Conservation (phyloP, 1,140 invertebrate genomes). For the Cardiocondyla obscurior region DNA sequence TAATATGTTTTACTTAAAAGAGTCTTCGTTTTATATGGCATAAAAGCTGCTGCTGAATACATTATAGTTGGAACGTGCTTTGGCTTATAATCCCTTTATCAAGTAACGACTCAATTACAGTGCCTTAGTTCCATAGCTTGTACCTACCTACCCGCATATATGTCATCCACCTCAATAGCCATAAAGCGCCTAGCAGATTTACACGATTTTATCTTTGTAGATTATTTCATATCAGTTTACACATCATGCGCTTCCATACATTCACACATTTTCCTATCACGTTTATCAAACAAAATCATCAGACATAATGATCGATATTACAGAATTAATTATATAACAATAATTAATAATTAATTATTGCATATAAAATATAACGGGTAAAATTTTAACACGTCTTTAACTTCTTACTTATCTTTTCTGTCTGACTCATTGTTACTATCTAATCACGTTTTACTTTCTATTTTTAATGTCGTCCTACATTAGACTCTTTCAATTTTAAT, state of each 20-base stretch:
- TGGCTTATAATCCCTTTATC: neutral
- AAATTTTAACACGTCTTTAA: no score
- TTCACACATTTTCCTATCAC: neutral
- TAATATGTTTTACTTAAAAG: neutral
- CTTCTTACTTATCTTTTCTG: no score
- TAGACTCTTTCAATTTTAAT: no score
- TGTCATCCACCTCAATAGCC: neutral
- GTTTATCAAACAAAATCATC: neutral
- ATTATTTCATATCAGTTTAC: neutral
- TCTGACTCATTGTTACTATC: no score
- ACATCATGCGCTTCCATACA: neutral
- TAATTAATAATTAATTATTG: conserved; percentile 1
- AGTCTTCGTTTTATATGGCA: neutral
- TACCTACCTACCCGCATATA: neutral
- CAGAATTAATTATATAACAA: no score
- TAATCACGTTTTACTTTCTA: no score
- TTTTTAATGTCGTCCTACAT: no score
- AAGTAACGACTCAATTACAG: neutral
- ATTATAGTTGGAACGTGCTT: neutral
- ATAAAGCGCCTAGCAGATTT: neutral
- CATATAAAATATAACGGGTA: neutral
- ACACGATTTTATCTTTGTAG: conserved; percentile 3
- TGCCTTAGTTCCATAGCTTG: neutral
- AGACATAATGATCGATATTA: no score
- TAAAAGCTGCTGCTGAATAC: neutral